These are phyloP conservation scores for Drosophila pachea DNA, from an alignment of 1,140 invertebrate genomes.

Conservation along the genomic window DNA sequence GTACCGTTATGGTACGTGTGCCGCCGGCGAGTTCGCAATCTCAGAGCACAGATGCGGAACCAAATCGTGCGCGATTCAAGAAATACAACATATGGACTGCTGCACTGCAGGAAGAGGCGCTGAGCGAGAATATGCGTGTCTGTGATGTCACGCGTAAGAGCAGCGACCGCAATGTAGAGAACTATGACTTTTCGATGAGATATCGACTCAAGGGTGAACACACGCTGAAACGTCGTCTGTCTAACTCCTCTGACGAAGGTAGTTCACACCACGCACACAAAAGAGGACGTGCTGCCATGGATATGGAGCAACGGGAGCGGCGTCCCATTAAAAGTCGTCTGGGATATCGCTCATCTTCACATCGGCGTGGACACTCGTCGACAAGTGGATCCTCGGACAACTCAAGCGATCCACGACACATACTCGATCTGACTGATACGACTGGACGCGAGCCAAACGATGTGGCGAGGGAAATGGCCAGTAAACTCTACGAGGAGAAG, in stretches of 20 bases:
- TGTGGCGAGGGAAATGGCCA: constrained; percentile 84
- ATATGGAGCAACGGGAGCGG: constrained; percentile 25
- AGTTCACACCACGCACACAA: constrained; percentile 60
- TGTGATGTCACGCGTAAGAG: constrained; percentile 80
- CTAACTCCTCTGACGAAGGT: constrained; percentile 67
- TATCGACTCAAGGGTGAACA: constrained; percentile 65
- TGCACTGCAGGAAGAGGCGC: constrained; percentile 82
- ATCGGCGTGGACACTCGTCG: constrained; percentile 57
- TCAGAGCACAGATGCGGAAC: constrained; percentile 61
- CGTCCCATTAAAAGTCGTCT: constrained; percentile 43
- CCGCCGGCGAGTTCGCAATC: constrained; percentile 65
- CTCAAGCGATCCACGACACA: constrained; percentile 68
- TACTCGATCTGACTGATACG: constrained; percentile 79
- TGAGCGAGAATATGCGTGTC: constrained; percentile 82
- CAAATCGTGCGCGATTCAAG: constrained; percentile 69
- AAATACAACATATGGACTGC: constrained; percentile 84
- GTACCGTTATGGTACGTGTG: constrained; percentile 79
- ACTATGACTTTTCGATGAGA: constrained; percentile 80
- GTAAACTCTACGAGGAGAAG: constrained; percentile 85
- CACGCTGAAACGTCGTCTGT: constrained; percentile 74
- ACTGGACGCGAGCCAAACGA: constrained; percentile 80
- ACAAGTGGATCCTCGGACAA: constrained; percentile 68
- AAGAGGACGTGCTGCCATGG: constrained; percentile 43
- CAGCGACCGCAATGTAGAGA: constrained; percentile 82
- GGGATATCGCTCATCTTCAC: constrained; percentile 35